Conservation (phyloP, 1,140 invertebrate genomes). For the Orchesella cincta region DNA sequence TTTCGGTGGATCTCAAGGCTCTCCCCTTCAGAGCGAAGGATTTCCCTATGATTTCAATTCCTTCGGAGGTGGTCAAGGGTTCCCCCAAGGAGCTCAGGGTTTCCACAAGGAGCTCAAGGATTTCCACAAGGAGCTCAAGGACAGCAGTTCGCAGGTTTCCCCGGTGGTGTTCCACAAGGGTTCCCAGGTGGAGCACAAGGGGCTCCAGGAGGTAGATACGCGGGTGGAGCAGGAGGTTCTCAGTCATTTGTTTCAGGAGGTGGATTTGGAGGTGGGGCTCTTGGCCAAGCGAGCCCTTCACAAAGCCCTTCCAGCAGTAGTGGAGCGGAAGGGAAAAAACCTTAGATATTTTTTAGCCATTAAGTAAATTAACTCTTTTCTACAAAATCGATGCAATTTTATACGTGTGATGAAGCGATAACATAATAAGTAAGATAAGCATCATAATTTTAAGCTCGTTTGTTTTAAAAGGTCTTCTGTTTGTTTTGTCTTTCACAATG, state of each 20-base stretch:
- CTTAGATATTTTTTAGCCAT: conserved; percentile 2
- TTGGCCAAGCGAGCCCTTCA: background rate
- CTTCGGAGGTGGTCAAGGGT: conserved; percentile 16
- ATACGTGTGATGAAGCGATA: too few species aligned
- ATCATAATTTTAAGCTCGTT: too few species aligned
- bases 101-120: conserved; percentile 4
- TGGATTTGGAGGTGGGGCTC: background rate
- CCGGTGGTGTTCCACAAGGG: background rate
- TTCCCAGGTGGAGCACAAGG: background rate
- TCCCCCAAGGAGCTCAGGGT: conserved; percentile 32
- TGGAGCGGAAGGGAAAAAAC: background rate
- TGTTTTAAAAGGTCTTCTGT: too few species aligned
- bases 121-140: background rate
- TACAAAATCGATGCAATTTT: conserved; percentile 28
- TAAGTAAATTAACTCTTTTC: conserved; percentile 12
- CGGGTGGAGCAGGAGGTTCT: background rate
- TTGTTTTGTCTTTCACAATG: too few species aligned
- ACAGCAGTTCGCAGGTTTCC: background rate
- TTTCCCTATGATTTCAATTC: conserved; percentile 41
- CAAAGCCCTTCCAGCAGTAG: background rate
- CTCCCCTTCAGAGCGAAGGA: background rate
- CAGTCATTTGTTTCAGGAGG: conserved; percentile 10
- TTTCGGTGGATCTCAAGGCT: background rate
- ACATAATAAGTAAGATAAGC: too few species aligned
- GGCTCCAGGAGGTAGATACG: background rate